Percentiles rank a stretch among this genome's conserved stretches.
phyloP scores from a whole-genome alignment of 2,888 invertebrate species.

The Pogonocherus hispidulus region DNA sequence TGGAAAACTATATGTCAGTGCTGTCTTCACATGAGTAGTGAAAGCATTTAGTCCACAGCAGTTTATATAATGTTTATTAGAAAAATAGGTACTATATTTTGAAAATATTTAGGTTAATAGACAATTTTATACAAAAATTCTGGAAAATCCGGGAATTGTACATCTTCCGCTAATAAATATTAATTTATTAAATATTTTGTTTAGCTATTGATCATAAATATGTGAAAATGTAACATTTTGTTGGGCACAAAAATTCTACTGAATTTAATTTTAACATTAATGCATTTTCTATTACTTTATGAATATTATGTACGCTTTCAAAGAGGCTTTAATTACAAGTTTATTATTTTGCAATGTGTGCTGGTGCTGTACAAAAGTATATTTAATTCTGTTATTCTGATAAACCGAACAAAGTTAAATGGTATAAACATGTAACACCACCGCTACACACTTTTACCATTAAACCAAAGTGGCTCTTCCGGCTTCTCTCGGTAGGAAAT shows the following conservation, averaged over 20 bases:
- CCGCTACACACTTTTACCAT: slow-evolving; percentile 64
- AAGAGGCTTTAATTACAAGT: not conserved
- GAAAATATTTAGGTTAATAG: too few relatives aligned
- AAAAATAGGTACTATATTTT: too few relatives aligned
- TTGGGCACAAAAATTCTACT: not conserved
- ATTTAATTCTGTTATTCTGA: slow-evolving; percentile 43
- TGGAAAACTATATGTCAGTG: too few relatives aligned
- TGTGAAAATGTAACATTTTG: not conserved
- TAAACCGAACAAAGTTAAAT: slow-evolving; percentile 61
- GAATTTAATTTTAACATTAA: not conserved
- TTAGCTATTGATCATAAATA: too few relatives aligned
- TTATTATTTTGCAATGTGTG: not conserved
- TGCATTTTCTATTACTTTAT: not conserved
- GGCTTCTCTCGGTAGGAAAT: slow-evolving; percentile 59
- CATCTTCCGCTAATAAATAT: too few relatives aligned
- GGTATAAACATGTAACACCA: slow-evolving; percentile 65
- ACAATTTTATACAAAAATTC: too few relatives aligned
- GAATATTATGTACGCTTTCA: not conserved
- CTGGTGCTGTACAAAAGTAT: slow-evolving; percentile 10
- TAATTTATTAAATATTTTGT: too few relatives aligned
- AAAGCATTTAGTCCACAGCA: too few relatives aligned
- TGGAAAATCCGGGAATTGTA: too few relatives aligned
- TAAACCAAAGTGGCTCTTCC: slow-evolving; percentile 64
- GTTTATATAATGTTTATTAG: too few relatives aligned
- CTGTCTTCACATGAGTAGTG: too few relatives aligned